Evolutionary conservation across 2,113 vertebrate genomes (phyloP), one percentile per base, ranked within the genome.

Genomic region (Alexandromys fortis): DNA sequence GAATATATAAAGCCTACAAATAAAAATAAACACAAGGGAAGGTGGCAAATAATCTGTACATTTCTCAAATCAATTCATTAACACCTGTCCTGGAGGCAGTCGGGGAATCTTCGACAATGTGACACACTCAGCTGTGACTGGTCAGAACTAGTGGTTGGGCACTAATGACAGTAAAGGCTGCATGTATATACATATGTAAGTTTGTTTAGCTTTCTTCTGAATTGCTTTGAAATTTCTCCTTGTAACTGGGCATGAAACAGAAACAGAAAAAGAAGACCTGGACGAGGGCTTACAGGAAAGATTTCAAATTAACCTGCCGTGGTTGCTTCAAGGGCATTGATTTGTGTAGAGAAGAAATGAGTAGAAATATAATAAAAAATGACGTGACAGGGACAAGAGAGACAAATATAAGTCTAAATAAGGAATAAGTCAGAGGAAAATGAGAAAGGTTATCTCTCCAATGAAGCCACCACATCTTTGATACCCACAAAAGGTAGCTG

Each of bases 21-120:
- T 55, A 75, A 47, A 94, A 90, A 92, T 82, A 94, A 93, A 85
- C 52, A 93, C 12, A 77, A 94, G 13, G 30, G 10, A 92, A 90
- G 13, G 28, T 90, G 81, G 8, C 55, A 88, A 96, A 89, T 6
- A 79, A 65, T 76, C 16, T 78, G 38, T 5, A 70, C 91, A 52
- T 73, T 86, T 97, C 78, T 28, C 47, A 90, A 61, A 82, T n/a
- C 95, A 91, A 72, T 75, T 26, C 26, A 58, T 78, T 49, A 86
- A 49, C 11, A 68, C 19, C 9, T 42, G 52, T 61, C 35, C 3
- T 47, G 38, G 30, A 68, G 1, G 70, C 65, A 24, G 26, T 35
- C 52, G 38, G 49, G 6, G 42, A 83, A 2, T 61, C 24, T 75
- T 83, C 75, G 33, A 92, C 70, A 92, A 78, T 30, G n/a, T 90